These are phyloP conservation scores for Ethmia dodecea DNA, from an alignment of 2,888 invertebrate genomes.

Conservation along the genomic window DNA sequence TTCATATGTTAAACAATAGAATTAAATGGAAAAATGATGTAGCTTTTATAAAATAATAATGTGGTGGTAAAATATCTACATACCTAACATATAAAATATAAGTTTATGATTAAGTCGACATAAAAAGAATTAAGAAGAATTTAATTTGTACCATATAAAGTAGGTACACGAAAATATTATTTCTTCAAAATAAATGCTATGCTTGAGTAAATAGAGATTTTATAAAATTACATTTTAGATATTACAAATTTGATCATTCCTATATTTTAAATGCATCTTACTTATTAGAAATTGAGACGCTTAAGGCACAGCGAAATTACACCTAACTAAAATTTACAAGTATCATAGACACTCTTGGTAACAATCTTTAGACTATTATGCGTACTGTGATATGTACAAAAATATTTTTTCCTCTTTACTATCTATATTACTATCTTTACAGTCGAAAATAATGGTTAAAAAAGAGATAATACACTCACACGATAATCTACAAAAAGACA, in stretches of 20 bases:
- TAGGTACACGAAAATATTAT: too few relatives aligned
- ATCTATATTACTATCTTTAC: constrained; percentile 39
- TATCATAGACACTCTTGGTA: constrained; percentile 64
- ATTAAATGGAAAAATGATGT: too few relatives aligned
- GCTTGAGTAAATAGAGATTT: constrained; percentile 58
- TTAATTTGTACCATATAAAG: too few relatives aligned
- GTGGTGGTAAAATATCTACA: too few relatives aligned
- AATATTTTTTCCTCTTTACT: constrained; percentile 63
- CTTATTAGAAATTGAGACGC: constrained; percentile 73
- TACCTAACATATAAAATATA: too few relatives aligned
- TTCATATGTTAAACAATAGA: constrained; percentile 12
- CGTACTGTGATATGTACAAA: constrained; percentile 77
- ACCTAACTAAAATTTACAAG: constrained; percentile 56
- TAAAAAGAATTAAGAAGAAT: too few relatives aligned
- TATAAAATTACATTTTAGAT: constrained; percentile 55
- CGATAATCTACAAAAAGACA: constrained; percentile 1
- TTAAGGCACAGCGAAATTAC: constrained; percentile 75
- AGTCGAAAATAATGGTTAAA: constrained; percentile 8
- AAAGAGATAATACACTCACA: neutral
- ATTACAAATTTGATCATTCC: constrained; percentile 59
- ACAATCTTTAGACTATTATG: constrained; percentile 54
- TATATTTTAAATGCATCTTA: constrained; percentile 48
- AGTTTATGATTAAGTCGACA: too few relatives aligned
- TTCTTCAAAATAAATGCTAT: too few relatives aligned
- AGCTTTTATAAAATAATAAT: too few relatives aligned